Evolutionary conservation across 64 coral and sea anemone species (phyloP).

Genomic region (Actinia equina): DNA sequence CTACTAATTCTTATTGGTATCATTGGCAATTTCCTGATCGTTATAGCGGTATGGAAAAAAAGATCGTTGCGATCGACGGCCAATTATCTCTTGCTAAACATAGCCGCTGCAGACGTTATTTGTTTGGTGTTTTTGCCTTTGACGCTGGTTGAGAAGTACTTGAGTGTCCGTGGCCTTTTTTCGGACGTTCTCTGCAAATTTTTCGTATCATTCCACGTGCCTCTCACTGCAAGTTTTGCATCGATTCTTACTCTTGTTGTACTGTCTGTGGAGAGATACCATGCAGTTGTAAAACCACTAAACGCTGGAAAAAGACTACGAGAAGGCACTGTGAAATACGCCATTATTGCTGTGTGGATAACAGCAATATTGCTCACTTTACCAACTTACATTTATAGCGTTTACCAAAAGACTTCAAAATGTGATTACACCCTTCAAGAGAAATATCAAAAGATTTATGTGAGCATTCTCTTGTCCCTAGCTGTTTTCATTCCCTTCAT

Average conservation of each 20-base stretch:
- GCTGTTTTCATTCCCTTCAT: conserved; percentile 10
- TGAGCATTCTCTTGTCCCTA: not conserved
- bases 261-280: conserved; percentile 12
- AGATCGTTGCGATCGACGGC: conserved; percentile 17
- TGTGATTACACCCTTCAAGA: not conserved
- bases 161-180: not conserved
- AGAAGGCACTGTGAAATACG: conserved; percentile 9
- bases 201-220: not conserved
- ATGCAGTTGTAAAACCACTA: conserved; percentile 3
- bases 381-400: not conserved
- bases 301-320: not conserved
- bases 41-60: not conserved
- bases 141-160: not conserved
- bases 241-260: conserved; percentile 29
- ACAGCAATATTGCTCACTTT: not conserved
- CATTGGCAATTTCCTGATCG: conserved; percentile 6
- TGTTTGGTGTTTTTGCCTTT: conserved; percentile 4
- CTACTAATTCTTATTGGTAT: not conserved
- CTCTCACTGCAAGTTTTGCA: not conserved
- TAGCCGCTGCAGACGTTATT: conserved; percentile 18
- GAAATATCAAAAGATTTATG: not conserved
- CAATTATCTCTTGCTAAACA: conserved; percentile 30
- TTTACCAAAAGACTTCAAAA: not conserved
- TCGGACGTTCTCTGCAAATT: not conserved
- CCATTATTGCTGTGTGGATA: not conserved